Conservation (phyloP, 2,113 vertebrate species). For the Xiphophorus maculatus region DNA sequence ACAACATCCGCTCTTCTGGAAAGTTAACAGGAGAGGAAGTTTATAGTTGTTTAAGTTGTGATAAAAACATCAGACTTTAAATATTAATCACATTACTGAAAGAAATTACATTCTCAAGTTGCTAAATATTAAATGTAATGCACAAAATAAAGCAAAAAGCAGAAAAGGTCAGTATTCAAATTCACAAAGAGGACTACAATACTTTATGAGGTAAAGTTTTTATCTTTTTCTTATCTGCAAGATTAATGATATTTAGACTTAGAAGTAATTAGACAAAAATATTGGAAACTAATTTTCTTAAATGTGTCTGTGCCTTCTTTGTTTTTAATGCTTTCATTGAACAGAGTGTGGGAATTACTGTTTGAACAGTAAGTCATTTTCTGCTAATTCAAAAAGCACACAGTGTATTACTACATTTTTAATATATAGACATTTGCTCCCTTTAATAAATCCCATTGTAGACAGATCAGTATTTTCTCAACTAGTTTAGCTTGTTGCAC, state of each 20-base stretch:
- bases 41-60: not conserved
- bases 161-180: not conserved
- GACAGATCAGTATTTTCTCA: not conserved
- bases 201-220: too few relatives aligned
- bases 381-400: not conserved
- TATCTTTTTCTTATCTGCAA: too few relatives aligned
- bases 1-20: not conserved
- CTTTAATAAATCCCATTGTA: not conserved
- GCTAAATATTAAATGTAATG: not conserved
- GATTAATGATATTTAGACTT: slow-evolving; percentile 16
- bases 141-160: too few relatives aligned
- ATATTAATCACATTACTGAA: not conserved
- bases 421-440: not conserved
- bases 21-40: not conserved
- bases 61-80: not conserved
- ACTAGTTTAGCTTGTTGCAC: not conserved
- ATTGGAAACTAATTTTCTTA: slow-evolving; percentile 38
- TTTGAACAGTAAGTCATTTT: slow-evolving; percentile 92
- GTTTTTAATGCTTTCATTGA: slow-evolving; percentile 79
- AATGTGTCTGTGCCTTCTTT: slow-evolving; percentile 51
- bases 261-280: not conserved
- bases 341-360: slow-evolving; percentile 98
- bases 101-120: not conserved
- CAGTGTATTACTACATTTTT: not conserved
- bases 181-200: not conserved